A percentile compares a stretch with the other conserved stretches of the same genome.
phyloP scores from a whole-genome alignment of 2,888 invertebrate genomes.

The Euspilapteryx auroguttella region DNA sequence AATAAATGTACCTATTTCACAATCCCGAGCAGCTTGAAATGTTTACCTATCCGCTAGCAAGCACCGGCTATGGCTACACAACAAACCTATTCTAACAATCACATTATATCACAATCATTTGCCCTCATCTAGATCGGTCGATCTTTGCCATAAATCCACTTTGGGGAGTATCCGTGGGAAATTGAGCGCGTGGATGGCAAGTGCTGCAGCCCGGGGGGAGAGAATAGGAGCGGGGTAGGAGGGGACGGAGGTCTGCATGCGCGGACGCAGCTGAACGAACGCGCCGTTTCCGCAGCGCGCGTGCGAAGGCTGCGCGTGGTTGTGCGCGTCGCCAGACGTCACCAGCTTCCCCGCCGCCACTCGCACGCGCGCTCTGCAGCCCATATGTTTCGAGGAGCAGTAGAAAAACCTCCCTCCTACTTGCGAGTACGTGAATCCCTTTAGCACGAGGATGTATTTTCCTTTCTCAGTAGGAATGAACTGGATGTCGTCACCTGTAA shows the following conservation, averaged over 20 bases:
- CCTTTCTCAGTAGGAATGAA: conserved; percentile 56
- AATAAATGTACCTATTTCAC: no score
- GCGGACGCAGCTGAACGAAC: conserved; percentile 44
- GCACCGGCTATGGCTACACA: no score
- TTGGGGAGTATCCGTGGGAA: conserved; percentile 43
- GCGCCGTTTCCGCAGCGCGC: conserved; percentile 52
- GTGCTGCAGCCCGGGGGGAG: conserved; percentile 17
- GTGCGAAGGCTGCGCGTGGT: conserved; percentile 47
- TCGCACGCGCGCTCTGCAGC: conserved; percentile 42
- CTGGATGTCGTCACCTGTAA: no score
- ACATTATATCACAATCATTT: no score
- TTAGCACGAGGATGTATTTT: conserved; percentile 45
- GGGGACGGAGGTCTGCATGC: conserved; percentile 12
- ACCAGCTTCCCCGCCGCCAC: conserved; percentile 36
- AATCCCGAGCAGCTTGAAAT: no score
- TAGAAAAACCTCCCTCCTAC: conserved; percentile 53
- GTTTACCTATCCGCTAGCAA: no score
- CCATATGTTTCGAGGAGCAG: conserved; percentile 52
- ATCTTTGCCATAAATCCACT: conserved; percentile 38
- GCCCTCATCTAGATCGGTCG: conserved; percentile 21
- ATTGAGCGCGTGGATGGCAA: conserved; percentile 37
- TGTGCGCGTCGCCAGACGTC: conserved; percentile 40
- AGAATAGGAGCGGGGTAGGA: conserved; percentile 12
- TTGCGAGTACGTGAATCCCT: conserved; percentile 50
- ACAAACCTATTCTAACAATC: no score